A percentile compares a stretch with the other conserved stretches of the same genome.
Evolutionary conservation across 2,888 invertebrate species (phyloP).

Genomic region (Callosobruchus maculatus): DNA sequence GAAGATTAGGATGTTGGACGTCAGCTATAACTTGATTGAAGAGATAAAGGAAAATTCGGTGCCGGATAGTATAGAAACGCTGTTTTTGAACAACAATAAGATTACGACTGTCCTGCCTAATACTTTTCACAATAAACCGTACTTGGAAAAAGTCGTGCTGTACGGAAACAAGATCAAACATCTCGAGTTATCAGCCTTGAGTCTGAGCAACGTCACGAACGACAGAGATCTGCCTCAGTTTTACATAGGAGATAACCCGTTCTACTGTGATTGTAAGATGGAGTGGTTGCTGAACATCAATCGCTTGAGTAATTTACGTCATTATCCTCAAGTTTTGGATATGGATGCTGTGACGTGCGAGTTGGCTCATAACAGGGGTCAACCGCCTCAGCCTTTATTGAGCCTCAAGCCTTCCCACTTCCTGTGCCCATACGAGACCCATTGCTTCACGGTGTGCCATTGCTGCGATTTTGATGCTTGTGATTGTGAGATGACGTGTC

Average conservation of each 20-base stretch:
- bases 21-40: conserved; percentile 68
- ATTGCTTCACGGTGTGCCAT: conserved; percentile 82
- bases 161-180: conserved; percentile 71
- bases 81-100: conserved; percentile 71
- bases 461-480: conserved; percentile 90
- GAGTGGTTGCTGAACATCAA: conserved; percentile 81
- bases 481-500: conserved; percentile 89
- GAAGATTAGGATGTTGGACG: conserved; percentile 73
- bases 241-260: conserved; percentile 78
- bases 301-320: conserved; percentile 67
- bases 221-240: conserved; percentile 72
- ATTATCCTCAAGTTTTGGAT: conserved; percentile 77
- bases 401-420: conserved; percentile 73
- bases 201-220: conserved; percentile 61
- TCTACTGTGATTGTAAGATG: conserved; percentile 83
- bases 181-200: conserved; percentile 68
- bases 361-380: conserved; percentile 63
- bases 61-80: conserved; percentile 69
- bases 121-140: conserved; percentile 67
- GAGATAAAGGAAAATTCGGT: conserved; percentile 66
- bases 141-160: conserved; percentile 72
- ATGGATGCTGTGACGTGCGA: conserved; percentile 74
- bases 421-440: conserved; percentile 75
- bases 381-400: conserved; percentile 62
- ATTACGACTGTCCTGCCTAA: conserved; percentile 68